phyloP scores from a whole-genome alignment of 2,113 vertebrate species.

The Chlorocebus sabaeus region DNA sequence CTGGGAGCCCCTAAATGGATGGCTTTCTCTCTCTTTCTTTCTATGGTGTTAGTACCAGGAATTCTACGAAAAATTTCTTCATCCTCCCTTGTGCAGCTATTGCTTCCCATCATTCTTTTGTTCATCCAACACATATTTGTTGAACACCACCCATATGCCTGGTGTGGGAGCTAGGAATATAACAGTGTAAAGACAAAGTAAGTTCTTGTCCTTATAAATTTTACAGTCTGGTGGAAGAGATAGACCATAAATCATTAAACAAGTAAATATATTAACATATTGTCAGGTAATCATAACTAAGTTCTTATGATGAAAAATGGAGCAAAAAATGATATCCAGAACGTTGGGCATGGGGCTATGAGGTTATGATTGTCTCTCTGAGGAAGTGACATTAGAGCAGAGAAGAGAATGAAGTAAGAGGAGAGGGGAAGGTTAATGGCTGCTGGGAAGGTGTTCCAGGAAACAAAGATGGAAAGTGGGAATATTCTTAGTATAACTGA shows the following conservation, averaged over 20 bases:
- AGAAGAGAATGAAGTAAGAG: background rate
- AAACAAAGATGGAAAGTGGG: background rate
- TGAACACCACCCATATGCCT: background rate
- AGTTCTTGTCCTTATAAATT: background rate
- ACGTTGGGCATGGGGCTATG: background rate
- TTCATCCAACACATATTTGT: slow-evolving; percentile 3
- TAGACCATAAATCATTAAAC: slow-evolving; percentile 3
- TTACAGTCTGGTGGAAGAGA: background rate
- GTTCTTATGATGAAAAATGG: background rate
- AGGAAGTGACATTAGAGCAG: background rate
- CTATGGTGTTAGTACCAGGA: background rate
- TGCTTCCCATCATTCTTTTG: background rate
- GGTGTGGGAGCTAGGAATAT: background rate
- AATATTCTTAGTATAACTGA: background rate
- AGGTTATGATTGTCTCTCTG: background rate
- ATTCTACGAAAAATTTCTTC: background rate
- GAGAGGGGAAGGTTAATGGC: background rate
- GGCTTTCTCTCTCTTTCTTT: background rate
- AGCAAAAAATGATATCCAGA: background rate
- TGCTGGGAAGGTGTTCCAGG: background rate
- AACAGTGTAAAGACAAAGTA: background rate
- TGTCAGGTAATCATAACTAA: background rate
- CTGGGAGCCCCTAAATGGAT: background rate
- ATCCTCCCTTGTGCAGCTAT: background rate
- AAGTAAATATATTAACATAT: background rate